Base-by-base conservation (phyloP, 2,113 vertebrate species). In the Melanotaenia duboulayi region DNA sequence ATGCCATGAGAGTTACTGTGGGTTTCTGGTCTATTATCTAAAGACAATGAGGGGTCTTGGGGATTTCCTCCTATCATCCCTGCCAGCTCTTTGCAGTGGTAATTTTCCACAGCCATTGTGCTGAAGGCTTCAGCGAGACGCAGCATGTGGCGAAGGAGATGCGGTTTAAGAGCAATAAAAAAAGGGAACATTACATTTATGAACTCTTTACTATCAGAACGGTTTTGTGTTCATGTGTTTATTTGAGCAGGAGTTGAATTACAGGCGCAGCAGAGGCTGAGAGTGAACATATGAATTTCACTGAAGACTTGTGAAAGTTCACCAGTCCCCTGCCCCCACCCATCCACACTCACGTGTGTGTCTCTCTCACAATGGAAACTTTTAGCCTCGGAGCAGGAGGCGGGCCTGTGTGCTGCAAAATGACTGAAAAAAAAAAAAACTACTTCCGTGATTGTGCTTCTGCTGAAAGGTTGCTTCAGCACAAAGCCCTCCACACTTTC, bases 321-420 rank as follows among this genome's bases (percentile, higher is more conserved):
- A 74, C 78, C 80, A 76, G 32, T 56, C 62, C 68, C 72, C 74
- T 76, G 57, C 89, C 85, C 81, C 90, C 86, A 74, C 83, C 70
- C 82, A 62, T 58, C 70, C 62, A 71, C 65, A 59, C 90, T 92
- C 90, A 92, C 81, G 84, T 92, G 92, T 77, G 82, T 87, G 57
- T 84, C 84, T 84, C 84, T 81, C 87, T 90, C 93, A 92, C 93
- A 94, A 92, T 94, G 93, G 93, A 94, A 95, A 95, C 92, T 94
- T 94, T 95, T 92, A 88, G 86, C 80, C 87, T 50, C 78, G 40
- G 88, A 87, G 82, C 84, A 86, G 85, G 86, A 90, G 93, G 91
- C 81, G 88, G 90, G 85, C 83, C 86, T 77, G n/a, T 48, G 56
- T 72, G 71, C 80, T 65, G 28, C 46, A 39, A 55, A 59, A 65